phyloP scores from a whole-genome alignment of 1,140 invertebrate genomes.

The Camponotus pennsylvanicus region DNA sequence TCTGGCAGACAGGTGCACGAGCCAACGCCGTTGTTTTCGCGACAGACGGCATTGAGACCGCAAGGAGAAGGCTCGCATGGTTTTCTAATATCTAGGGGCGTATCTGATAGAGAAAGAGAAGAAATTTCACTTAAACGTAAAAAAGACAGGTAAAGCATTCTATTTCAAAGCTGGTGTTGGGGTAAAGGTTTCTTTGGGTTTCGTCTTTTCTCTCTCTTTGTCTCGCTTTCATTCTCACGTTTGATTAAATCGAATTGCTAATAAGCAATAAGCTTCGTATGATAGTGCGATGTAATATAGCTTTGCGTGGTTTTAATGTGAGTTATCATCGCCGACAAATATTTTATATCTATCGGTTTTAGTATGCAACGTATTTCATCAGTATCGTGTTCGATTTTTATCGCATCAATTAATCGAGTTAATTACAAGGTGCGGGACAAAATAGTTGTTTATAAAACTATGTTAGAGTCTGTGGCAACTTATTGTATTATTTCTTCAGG shows the following conservation, averaged over 20 bases:
- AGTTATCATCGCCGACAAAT: background rate
- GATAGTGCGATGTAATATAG: slow-evolving; percentile 27
- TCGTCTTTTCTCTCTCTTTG: background rate
- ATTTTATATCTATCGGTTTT: background rate
- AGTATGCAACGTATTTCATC: background rate
- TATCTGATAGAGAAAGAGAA: slow-evolving; percentile 83
- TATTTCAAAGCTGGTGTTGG: slow-evolving; percentile 63
- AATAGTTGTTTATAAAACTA: background rate
- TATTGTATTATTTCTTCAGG: slow-evolving; percentile 31
- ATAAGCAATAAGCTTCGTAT: slow-evolving; percentile 46
- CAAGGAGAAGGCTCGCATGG: slow-evolving; percentile 90
- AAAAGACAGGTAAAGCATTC: slow-evolving; percentile 34
- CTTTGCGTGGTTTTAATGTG: slow-evolving; percentile 22
- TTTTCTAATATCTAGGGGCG: slow-evolving; percentile 80
- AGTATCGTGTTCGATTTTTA: slow-evolving; percentile 34
- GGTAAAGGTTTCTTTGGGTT: background rate
- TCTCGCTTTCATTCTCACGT: background rate
- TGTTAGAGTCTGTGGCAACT: background rate
- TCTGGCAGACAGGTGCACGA: slow-evolving; percentile 90
- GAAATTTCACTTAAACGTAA: slow-evolving; percentile 79
- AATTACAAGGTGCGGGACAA: slow-evolving; percentile 15
- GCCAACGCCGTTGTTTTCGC: slow-evolving; percentile 84
- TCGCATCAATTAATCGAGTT: slow-evolving; percentile 40
- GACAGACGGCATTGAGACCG: slow-evolving; percentile 87
- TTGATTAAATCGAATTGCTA: background rate